These are phyloP conservation scores for Vireo altiloquus DNA, from an alignment of 2,113 vertebrate species.

Conservation along the genomic window DNA sequence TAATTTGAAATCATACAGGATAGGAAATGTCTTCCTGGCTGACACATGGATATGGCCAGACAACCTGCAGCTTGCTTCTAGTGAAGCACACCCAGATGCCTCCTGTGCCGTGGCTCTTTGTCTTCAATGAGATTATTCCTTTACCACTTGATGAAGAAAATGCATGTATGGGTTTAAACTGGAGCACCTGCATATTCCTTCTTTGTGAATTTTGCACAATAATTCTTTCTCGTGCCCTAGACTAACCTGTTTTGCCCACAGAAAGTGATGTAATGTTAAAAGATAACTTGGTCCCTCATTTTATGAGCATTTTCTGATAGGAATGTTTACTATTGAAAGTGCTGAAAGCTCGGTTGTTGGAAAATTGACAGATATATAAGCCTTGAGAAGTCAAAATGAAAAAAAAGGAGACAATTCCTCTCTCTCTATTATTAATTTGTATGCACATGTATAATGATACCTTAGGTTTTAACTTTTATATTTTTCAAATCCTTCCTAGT, in stretches of 20 bases:
- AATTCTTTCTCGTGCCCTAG: not conserved
- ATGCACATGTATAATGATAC: not conserved
- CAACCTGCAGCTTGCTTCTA: not conserved
- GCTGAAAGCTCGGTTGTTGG: not conserved
- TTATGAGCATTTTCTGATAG: not conserved
- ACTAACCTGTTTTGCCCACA: not conserved
- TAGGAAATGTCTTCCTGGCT: not conserved
- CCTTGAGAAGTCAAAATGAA: not conserved
- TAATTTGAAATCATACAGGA: not conserved
- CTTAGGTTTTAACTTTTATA: too few species aligned
- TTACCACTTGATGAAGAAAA: not conserved
- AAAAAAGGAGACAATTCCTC: not conserved
- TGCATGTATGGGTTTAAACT: not conserved
- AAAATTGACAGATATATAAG: not conserved
- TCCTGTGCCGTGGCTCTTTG: not conserved
- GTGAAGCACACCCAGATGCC: not conserved
- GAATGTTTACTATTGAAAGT: not conserved
- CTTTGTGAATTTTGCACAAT: not conserved
- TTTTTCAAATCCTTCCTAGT: too few species aligned
- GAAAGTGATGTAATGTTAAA: not conserved
- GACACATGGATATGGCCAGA: not conserved
- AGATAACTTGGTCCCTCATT: not conserved
- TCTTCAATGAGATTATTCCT: not conserved
- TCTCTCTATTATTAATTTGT: not conserved
- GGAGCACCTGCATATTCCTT: not conserved